phyloP scores from a whole-genome alignment of 2,888 invertebrate genomes.

The Pollenia griseotomentosa region DNA sequence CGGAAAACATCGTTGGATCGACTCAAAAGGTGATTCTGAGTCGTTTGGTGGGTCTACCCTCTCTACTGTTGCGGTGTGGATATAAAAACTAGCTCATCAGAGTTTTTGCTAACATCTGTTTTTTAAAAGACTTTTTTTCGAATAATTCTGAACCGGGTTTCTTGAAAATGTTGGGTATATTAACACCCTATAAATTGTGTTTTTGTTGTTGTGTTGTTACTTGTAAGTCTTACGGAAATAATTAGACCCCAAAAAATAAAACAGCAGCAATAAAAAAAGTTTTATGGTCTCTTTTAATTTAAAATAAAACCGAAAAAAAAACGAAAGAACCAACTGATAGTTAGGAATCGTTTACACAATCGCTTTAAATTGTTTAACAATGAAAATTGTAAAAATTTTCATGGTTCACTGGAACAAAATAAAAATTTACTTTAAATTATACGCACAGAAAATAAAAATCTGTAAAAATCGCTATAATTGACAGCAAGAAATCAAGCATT shows the following conservation, averaged over 20 bases:
- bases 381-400: constrained; percentile 49
- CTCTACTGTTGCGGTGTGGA: no score
- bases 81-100: no score
- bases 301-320: not conserved
- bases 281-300: constrained; percentile 52
- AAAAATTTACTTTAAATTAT: constrained; percentile 54
- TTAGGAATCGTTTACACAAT: constrained; percentile 39
- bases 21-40: no score
- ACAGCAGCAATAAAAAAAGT: constrained; percentile 33
- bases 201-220: constrained; percentile 37
- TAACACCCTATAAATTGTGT: not conserved
- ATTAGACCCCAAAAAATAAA: constrained; percentile 55
- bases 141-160: no score
- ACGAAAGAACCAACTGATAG: constrained; percentile 32
- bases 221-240: constrained; percentile 61
- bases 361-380: constrained; percentile 60
- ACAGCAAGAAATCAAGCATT: constrained; percentile 65
- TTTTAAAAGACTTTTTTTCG: no score
- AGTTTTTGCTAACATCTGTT: no score
- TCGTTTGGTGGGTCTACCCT: no score
- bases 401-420: constrained; percentile 50
- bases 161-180: no score
- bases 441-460: constrained; percentile 43
- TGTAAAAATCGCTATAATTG: constrained; percentile 60
- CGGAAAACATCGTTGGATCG: no score